Percentiles rank a stretch among this genome's conserved stretches.
phyloP scores from a whole-genome alignment of 2,113 vertebrate species.

The Poeciliopsis prolifica region DNA sequence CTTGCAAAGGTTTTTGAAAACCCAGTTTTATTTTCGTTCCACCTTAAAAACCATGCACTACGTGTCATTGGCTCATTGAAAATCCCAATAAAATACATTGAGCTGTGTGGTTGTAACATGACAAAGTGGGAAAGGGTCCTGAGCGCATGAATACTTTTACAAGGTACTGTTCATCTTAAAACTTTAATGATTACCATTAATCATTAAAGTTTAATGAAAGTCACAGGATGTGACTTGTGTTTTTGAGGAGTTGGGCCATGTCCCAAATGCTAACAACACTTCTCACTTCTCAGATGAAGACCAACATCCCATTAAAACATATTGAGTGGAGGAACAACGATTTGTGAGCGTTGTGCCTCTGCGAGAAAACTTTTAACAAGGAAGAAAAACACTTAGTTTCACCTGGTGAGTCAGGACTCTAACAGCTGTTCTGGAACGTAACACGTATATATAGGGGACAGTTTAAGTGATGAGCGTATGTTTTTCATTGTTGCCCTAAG shows the following conservation, averaged over 20 bases:
- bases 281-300: slow-evolving; percentile 14
- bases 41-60: no score
- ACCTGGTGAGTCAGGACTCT: slow-evolving; percentile 33
- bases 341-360: slow-evolving; percentile 13
- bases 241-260: neutral
- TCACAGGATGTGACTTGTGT: slow-evolving; percentile 18
- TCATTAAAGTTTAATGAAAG: no score
- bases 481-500: slow-evolving; percentile 65
- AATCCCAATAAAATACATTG: no score
- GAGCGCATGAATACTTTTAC: neutral
- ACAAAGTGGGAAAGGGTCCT: neutral
- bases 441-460: slow-evolving; percentile 56
- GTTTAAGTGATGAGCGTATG: slow-evolving; percentile 69
- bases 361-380: slow-evolving; percentile 23
- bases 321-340: slow-evolving; percentile 20
- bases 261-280: slow-evolving; percentile 2
- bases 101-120: no score
- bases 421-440: slow-evolving; percentile 53
- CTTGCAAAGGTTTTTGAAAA: neutral
- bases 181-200: slow-evolving; percentile 1
- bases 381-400: slow-evolving; percentile 4
- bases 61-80: no score
- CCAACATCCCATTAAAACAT: slow-evolving; percentile 19
- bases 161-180: slow-evolving; percentile 15
- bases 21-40: neutral